phyloP scores from a whole-genome alignment of 2,113 vertebrate species.

The Pycnonotus jocosus region DNA sequence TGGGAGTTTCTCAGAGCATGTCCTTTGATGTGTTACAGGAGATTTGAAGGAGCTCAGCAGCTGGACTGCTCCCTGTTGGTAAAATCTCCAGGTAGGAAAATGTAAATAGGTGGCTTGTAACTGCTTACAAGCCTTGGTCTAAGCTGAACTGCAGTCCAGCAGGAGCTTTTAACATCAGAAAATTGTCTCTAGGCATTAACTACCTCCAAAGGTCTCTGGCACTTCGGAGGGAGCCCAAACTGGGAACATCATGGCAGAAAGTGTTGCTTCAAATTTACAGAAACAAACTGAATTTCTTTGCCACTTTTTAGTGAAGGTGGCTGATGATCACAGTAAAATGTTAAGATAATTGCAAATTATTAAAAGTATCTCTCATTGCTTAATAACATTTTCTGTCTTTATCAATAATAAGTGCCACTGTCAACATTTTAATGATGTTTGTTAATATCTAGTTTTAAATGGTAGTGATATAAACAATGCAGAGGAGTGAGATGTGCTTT shows the following conservation, averaged over 20 bases:
- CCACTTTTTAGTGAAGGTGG: background rate
- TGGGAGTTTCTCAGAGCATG: background rate
- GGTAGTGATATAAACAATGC: background rate
- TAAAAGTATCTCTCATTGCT: background rate
- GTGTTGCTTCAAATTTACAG: background rate
- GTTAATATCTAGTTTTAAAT: background rate
- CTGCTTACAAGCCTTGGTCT: background rate
- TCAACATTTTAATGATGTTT: background rate
- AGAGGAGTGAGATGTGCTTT: background rate
- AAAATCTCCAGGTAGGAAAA: background rate
- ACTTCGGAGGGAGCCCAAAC: background rate
- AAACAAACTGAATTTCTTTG: background rate
- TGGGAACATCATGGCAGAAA: background rate
- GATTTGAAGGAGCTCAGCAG: background rate
- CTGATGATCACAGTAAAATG: background rate
- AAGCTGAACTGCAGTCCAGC: background rate
- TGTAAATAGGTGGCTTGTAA: background rate
- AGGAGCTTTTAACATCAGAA: background rate
- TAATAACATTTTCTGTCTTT: background rate
- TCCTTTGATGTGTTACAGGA: background rate
- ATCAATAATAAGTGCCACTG: background rate
- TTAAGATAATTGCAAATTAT: background rate
- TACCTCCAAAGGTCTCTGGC: background rate
- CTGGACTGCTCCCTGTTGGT: background rate
- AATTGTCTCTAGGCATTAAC: background rate